Evolutionary conservation across 2,113 vertebrate species (phyloP).

Genomic region (Orientallactaga bullata): DNA sequence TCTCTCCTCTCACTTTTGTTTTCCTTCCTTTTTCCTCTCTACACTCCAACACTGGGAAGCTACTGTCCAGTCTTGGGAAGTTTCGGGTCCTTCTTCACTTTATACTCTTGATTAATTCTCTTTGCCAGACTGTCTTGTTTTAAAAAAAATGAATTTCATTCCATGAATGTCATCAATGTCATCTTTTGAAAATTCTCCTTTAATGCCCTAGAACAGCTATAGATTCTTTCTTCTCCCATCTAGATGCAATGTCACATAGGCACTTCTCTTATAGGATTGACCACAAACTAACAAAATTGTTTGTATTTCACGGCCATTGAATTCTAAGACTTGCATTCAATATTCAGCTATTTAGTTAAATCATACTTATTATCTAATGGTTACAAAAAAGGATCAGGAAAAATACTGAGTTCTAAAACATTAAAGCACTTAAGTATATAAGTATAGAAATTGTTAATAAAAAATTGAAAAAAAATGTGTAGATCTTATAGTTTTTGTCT

Average conservation of each 20-base stretch:
- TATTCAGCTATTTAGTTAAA: not conserved
- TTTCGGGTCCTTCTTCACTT: not conserved
- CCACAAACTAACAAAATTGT: not conserved
- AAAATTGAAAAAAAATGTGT: not conserved
- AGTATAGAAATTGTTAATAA: too few species aligned
- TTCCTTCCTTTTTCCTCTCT: rapidly evolving
- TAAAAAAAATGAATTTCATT: not conserved
- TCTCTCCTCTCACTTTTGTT: not conserved
- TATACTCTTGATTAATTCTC: not conserved
- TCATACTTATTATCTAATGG: not conserved
- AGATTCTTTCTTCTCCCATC: not conserved
- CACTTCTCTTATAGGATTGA: not conserved
- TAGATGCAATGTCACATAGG: not conserved
- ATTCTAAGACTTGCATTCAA: not conserved
- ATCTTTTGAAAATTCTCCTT: constrained; percentile 20
- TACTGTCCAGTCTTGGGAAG: not conserved
- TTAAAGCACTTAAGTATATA: not conserved
- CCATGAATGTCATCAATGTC: not conserved
- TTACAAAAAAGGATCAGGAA: not conserved
- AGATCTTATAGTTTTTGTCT: not conserved
- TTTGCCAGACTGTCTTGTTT: not conserved
- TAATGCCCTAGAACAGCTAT: not conserved
- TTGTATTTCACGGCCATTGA: not conserved
- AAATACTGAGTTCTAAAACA: constrained; percentile 26
- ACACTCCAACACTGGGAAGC: not conserved